A percentile compares a stretch with the other conserved stretches of the same genome.
These are phyloP conservation scores for Epizoanthus scotinus DNA, from an alignment of 92 coral and sea anemone species.

Conservation along the genomic window DNA sequence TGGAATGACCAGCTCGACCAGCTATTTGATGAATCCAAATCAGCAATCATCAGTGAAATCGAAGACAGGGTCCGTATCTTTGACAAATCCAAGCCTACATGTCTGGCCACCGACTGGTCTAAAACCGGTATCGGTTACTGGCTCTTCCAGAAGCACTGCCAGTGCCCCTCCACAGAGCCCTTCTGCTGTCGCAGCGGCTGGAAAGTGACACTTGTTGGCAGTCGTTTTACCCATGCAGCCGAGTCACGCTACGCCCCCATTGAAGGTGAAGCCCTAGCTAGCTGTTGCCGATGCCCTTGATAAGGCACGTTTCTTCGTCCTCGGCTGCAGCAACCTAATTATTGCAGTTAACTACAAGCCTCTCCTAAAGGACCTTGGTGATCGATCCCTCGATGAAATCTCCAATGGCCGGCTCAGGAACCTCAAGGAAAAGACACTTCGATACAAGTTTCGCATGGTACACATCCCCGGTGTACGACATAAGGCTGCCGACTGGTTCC, in stretches of 20 bases:
- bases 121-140: conserved; percentile 33
- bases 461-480: conserved; percentile 59
- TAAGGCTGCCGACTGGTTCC: conserved; percentile 48
- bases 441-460: conserved; percentile 42
- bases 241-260: conserved; percentile 61
- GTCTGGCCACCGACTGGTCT: conserved; percentile 66
- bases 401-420: conserved; percentile 41
- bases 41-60: conserved; percentile 53
- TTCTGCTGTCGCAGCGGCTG: conserved; percentile 68
- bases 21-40: conserved; percentile 56
- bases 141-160: conserved; percentile 64
- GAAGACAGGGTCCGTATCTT: conserved; percentile 47
- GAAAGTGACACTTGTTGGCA: conserved; percentile 69
- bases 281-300: conserved; percentile 62
- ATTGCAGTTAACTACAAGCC: conserved; percentile 66
- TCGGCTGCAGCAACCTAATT: conserved; percentile 50
- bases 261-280: conserved; percentile 61
- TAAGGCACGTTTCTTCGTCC: conserved; percentile 51
- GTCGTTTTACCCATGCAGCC: conserved; percentile 67
- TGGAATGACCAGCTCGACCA: conserved; percentile 48
- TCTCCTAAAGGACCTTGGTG: conserved; percentile 52
- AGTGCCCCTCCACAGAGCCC: conserved; percentile 44
- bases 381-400: conserved; percentile 42
- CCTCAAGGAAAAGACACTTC: conserved; percentile 35
- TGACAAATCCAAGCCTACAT: conserved; percentile 63